Conservation (phyloP, 2,888 invertebrate species). For the Eupeodes luniger region DNA sequence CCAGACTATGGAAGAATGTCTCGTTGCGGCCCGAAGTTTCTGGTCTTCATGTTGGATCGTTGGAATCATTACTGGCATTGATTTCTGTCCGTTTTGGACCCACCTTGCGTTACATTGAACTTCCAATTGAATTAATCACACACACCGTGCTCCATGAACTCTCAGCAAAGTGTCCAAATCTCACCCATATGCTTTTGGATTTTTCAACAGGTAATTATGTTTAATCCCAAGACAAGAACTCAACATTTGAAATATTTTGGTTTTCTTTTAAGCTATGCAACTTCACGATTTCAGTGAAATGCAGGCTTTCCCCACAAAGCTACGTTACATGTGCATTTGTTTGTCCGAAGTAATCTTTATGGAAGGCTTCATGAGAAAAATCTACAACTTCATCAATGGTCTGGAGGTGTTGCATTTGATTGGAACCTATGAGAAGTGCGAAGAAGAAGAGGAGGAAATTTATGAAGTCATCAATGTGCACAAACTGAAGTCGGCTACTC, state of each 20-base stretch:
- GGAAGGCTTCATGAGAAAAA: slow-evolving; percentile 99
- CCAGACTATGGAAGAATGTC: slow-evolving; percentile 97
- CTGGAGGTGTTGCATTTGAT: slow-evolving; percentile 97
- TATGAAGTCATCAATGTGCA: slow-evolving; percentile 99
- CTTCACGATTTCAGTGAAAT: slow-evolving; percentile 99
- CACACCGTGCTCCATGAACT: slow-evolving; percentile 98
- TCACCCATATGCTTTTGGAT: slow-evolving; percentile 97
- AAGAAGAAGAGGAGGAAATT: slow-evolving; percentile 99
- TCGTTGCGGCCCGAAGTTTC: slow-evolving; percentile 98
- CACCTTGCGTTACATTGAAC: slow-evolving; percentile 94
- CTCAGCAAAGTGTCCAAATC: slow-evolving; percentile 97
- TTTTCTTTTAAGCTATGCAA: slow-evolving; percentile 91
- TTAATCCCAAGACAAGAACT: neutral
- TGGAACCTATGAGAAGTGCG: slow-evolving; percentile 98
- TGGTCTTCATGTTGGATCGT: slow-evolving; percentile 89
- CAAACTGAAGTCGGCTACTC: slow-evolving; percentile 98
- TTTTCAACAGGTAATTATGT: slow-evolving; percentile 91
- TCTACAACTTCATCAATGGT: slow-evolving; percentile 99
- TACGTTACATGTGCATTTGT: slow-evolving; percentile 97
- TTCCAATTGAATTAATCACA: slow-evolving; percentile 98
- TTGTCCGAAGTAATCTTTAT: slow-evolving; percentile 99
- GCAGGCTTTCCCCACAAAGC: slow-evolving; percentile 98
- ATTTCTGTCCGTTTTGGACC: slow-evolving; percentile 95
- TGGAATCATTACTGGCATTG: slow-evolving; percentile 94
- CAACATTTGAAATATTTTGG: neutral